Conservation (phyloP, 2,888 invertebrate genomes). For the Spilosoma lubricipeda region DNA sequence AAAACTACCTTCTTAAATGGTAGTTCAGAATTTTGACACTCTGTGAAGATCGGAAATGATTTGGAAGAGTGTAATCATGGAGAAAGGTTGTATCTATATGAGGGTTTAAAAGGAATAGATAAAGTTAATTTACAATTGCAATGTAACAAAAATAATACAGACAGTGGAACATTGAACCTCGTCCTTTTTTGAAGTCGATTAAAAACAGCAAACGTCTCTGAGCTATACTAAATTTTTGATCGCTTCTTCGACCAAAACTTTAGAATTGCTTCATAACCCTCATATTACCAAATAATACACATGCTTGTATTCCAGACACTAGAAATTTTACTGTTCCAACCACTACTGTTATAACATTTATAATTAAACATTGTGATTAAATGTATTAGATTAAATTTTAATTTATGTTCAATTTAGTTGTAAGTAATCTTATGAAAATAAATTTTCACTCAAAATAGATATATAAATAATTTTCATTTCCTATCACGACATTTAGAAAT, state of each 20-base stretch:
- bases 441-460: slow-evolving; percentile 49
- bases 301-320: slow-evolving; percentile 9
- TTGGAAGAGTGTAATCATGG: neutral
- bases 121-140: neutral
- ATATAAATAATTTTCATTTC: slow-evolving; percentile 6
- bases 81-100: neutral
- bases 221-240: neutral
- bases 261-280: neutral
- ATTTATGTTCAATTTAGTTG: slow-evolving; percentile 64
- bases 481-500: neutral
- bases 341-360: slow-evolving; percentile 26
- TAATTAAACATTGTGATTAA: slow-evolving; percentile 51
- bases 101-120: neutral
- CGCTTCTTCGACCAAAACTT: neutral
- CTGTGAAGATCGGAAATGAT: neutral
- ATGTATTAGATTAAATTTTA: slow-evolving; percentile 66
- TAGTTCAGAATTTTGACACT: neutral
- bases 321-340: slow-evolving; percentile 18
- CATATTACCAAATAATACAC: neutral
- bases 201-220: neutral
- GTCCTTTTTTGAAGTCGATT: neutral
- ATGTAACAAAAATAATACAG: neutral
- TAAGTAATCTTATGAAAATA: slow-evolving; percentile 68
- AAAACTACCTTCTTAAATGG: neutral
- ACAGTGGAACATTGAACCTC: no score